These are phyloP conservation scores for Maniola jurtina DNA, from an alignment of 1,140 invertebrate species.

Conservation along the genomic window DNA sequence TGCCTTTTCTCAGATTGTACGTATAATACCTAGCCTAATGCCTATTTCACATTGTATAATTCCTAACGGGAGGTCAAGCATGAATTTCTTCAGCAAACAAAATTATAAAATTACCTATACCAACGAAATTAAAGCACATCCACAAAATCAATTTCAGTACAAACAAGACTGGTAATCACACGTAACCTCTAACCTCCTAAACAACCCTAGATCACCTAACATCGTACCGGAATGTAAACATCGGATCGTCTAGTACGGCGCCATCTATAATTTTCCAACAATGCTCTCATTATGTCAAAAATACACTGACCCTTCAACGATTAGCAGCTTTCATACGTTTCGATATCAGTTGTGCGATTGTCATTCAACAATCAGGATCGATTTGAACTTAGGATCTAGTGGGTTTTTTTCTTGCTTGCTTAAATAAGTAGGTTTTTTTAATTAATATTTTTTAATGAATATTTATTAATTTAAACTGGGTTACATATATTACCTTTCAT, in stretches of 20 bases:
- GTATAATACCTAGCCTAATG: too few relatives aligned
- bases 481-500: too few relatives aligned
- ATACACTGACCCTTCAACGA: constrained; percentile 38
- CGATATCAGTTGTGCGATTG: not conserved
- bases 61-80: not conserved
- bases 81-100: constrained; percentile 16
- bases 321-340: constrained; percentile 16
- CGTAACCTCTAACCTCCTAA: constrained; percentile 65
- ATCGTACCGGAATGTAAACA: constrained; percentile 73
- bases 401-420: too few relatives aligned
- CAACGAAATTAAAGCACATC: constrained; percentile 10
- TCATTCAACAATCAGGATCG: constrained; percentile 5
- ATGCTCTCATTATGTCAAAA: constrained; percentile 56
- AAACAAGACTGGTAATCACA: constrained; percentile 71
- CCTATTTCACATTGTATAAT: not conserved
- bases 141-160: constrained; percentile 41
- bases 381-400: not conserved
- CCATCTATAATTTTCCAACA: constrained; percentile 76
- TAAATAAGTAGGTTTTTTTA: too few relatives aligned
- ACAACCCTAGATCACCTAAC: constrained; percentile 64
- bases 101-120: constrained; percentile 7
- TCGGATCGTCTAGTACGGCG: constrained; percentile 66
- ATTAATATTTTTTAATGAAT: too few relatives aligned
- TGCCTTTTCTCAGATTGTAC: too few relatives aligned
- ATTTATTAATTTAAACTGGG: too few relatives aligned